Base-by-base conservation (phyloP, 2,888 invertebrate species). In the Andrena fulva region DNA sequence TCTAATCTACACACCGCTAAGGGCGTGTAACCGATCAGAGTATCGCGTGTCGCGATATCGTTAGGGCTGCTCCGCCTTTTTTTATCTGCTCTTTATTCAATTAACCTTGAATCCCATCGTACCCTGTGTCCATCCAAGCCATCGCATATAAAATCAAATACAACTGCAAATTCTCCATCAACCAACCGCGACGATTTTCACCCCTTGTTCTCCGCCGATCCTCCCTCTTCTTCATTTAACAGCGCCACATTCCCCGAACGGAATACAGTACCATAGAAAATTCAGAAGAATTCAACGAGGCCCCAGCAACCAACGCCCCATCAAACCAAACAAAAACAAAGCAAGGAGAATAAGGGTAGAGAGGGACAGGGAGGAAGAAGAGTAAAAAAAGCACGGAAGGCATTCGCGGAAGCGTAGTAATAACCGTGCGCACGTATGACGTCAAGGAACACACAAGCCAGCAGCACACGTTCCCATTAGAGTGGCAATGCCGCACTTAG, bases 401-500 rank as follows among this genome's bases (percentile, higher is more conserved):
- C 10, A 42, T 64, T 64, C 42, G 68, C 29, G 68, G 66, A 20
- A 69, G 70, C 60, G 60, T 74, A 60, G 81, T 80, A 80, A 82
- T 80, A 82, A 74, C 64, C 66, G 81, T 54, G 81, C 24, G 56
- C 66, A 80, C 69, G 69, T 80, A 70, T 70, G 74, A 80, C 81
- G 81, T 82, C 74, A 80, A 66, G 70, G 42, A 82, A 80, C 70
- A 70, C 74, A 67, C 52, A 33, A 73, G 35, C 35, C 63, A 35
- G 59, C 74, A 70, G 59, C 80, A 70, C 74, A 70, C 73, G 74
- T 80, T 70, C 74, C 81, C 74, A 82, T 80, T 82, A 82, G 74
- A 81, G 81, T 80, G 81, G 81, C 81, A 74, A 69, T 81, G 81
- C 81, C 54, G 81, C 81, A 80, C 81, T 81, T 81, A 80, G 81